Evolutionary conservation across 2,888 invertebrate genomes (phyloP), one percentile per base, ranked within the genome.

Genomic region (Electrophaes corylata): DNA sequence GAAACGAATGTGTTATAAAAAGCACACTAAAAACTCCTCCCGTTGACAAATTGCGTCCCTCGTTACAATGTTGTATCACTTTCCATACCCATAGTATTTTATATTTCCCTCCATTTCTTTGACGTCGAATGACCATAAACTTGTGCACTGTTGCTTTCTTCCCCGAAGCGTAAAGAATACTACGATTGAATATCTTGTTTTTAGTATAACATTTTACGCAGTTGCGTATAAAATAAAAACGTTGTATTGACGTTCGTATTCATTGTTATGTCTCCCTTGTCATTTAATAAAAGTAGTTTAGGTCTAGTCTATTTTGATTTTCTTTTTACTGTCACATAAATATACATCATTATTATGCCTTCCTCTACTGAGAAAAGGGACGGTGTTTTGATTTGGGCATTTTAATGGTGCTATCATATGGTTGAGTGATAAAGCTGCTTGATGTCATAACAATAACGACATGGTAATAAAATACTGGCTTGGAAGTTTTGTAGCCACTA

Each of bases 21-120:
- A 65, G 76, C 69, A 74, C 75, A 78, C 80, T 82, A 82, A 83
- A 86, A 84, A 83, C 78, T 78, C 71, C 64, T 64, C 74, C 66
- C 82, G 85, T 84, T 86, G 87, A 87, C 83, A 86, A 87, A 87
- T 83, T 79, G 78, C 74, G 70, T 60, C 61, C 60, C 79, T 83
- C 78, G 78, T 87, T 84, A 83, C 80, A 85, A 82, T 81, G 70
- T 73, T 73, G 73, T 80, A 80, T 82, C 82, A 74, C 76, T 79
- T 81, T 77, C 76, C 67, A 76, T 66, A 74, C 65, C 73, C 75
- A 67, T 77, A 75, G 60, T 67, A 77, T 84, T 84, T 82, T 81
- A 81, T 83, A 76, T 76, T 77, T 78, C 71, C 72, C 72, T 73
- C 69, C 69, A 73, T 66, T 60, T 70, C 68, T 74, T 75, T 73